A percentile compares a stretch with the other conserved stretches of the same genome.
These are phyloP conservation scores for Pseudomyrmex dendroicus DNA, from an alignment of 1,140 invertebrate genomes.

Conservation along the genomic window DNA sequence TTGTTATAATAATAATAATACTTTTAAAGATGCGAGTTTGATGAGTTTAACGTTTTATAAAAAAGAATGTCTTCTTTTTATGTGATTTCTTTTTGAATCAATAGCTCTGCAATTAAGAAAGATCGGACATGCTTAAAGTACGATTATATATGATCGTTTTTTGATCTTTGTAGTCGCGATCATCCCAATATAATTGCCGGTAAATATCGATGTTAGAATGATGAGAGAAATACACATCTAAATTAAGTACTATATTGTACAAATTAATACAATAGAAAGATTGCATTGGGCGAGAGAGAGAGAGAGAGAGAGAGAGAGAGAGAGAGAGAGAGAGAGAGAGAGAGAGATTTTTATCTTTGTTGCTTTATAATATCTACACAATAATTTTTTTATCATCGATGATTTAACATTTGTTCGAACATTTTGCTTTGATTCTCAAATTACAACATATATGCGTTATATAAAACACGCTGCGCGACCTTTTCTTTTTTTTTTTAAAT, in stretches of 20 bases:
- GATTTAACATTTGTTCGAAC: too few relatives aligned
- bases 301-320: not conserved
- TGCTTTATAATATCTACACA: not conserved
- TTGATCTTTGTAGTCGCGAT: constrained; percentile 10
- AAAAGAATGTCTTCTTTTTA: not conserved
- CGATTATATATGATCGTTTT: constrained; percentile 24
- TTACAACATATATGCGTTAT: not conserved
- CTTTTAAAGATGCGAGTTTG: not conserved
- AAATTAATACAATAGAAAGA: too few relatives aligned
- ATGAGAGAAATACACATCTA: not conserved
- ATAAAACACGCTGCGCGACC: not conserved
- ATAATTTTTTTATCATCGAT: not conserved
- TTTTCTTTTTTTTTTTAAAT: not conserved
- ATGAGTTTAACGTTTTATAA: not conserved
- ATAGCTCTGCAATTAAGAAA: constrained; percentile 35
- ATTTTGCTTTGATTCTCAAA: too few relatives aligned
- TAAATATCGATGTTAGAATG: not conserved
- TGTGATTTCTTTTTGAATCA: constrained; percentile 15
- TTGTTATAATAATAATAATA: not conserved
- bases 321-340: not conserved
- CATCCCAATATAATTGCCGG: constrained; percentile 14
- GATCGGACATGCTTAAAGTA: constrained; percentile 10
- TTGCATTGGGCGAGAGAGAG: not conserved
- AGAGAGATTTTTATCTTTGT: constrained; percentile 23
- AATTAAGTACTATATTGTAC: too few relatives aligned